A percentile compares a stretch with the other conserved stretches of the same genome.
phyloP scores from a whole-genome alignment of 2,888 invertebrate species.

The Chrysina gloriosa region DNA sequence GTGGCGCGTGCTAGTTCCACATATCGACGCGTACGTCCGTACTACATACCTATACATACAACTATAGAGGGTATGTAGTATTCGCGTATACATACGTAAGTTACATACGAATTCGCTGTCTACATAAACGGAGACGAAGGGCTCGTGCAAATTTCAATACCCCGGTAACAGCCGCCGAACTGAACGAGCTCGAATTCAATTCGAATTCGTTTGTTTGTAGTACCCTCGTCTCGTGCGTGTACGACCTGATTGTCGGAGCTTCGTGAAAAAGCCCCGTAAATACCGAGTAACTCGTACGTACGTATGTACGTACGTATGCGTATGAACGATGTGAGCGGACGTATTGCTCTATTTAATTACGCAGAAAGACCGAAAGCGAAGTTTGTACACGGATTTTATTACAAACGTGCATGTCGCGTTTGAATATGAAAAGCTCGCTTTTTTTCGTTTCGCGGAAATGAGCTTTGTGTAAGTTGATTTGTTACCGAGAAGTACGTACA shows the following conservation, averaged over 20 bases:
- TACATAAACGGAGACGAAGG: no score
- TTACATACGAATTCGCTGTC: no score
- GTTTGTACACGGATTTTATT: neutral
- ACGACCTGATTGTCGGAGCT: neutral
- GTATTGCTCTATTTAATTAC: slow-evolving; percentile 3
- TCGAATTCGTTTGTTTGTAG: slow-evolving; percentile 33
- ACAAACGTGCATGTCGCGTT: neutral
- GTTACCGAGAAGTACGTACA: no score
- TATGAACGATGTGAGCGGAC: no score
- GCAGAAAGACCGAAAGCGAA: neutral
- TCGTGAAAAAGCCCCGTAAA: neutral
- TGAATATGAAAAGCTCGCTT: neutral
- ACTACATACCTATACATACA: no score
- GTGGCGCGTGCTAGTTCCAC: slow-evolving; percentile 29
- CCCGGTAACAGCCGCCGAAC: neutral
- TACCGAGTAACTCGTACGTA: neutral
- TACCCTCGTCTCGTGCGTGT: slow-evolving; percentile 7
- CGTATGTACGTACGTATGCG: no score
- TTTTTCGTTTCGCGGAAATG: neutral
- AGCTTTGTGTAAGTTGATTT: neutral
- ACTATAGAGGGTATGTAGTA: no score
- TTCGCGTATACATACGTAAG: neutral
- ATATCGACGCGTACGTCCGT: neutral
- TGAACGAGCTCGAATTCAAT: slow-evolving; percentile 34
- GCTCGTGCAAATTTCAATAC: slow-evolving; percentile 15